Base-by-base conservation (phyloP, 2,797 vertebrate species). In the Darevskia mixta region DNA sequence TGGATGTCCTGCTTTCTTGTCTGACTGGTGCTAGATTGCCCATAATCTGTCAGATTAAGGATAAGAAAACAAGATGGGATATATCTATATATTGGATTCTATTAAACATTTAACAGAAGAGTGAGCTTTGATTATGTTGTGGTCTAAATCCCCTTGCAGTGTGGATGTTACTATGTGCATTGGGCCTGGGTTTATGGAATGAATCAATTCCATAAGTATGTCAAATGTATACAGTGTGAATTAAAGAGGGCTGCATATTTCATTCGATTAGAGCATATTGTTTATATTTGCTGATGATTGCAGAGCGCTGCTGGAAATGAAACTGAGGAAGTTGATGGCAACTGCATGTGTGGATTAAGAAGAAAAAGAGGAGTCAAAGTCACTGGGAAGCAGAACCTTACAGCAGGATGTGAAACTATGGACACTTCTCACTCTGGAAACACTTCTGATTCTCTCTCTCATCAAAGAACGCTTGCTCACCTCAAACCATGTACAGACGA, bases 251-350 rank as follows among this genome's bases (percentile, higher is more conserved):
- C 10, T 58, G n/a, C 71, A 38, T 90, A 43, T 90, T 90, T 93
- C 72, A 90, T 89, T 95, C 75, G 69, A 75, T 29, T 61, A 87
- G 82, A 41, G 55, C 15, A 3, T 94, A 15, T 89, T 95, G 89
- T 90, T 93, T 92, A 91, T 95, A 85, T 95, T 95, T 96, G 86
- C 96, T 96, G 58, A 93, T 96, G 90, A 85, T 96, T 96, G 72
- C 95, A 98, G 98, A 97, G 97, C 61, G 86, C 89, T 23, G 83
- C 93, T 87, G 94, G 88, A 90, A 95, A 94, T 93, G 96, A 95
- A 92, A 96, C 87, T 92, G 98, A 98, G 95, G 97, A 98, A 90
- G 94, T 97, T 55, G 98, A 98, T 93, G 98, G 97, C 89, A 96
- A 95, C 88, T 93, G 93, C 91, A 95, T 97, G 86, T 96, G 91